These are phyloP conservation scores for Netelia fuscicornis DNA, from an alignment of 2,888 invertebrate genomes.

Conservation along the genomic window DNA sequence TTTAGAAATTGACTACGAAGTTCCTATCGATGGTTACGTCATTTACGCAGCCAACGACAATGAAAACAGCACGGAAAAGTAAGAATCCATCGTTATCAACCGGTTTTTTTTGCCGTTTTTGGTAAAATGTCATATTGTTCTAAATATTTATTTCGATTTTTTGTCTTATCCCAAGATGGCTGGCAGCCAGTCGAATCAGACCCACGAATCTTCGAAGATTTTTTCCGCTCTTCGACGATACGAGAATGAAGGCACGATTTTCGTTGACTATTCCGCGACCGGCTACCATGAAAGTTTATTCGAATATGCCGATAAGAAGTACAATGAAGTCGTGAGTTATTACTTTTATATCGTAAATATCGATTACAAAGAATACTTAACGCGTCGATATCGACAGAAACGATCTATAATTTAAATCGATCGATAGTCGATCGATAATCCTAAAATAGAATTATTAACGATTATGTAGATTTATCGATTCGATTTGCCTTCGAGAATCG, in stretches of 20 bases:
- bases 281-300: constrained; percentile 88
- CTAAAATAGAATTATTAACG: too few species aligned
- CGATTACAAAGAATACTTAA: background rate
- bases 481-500: too few species aligned
- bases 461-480: too few species aligned
- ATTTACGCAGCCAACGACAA: constrained; percentile 65
- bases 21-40: constrained; percentile 63
- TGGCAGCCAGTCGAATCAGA: constrained; percentile 74
- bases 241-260: constrained; percentile 91
- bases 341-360: background rate
- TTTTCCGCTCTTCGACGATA: constrained; percentile 88
- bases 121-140: background rate
- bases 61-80: constrained; percentile 63
- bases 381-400: too few species aligned
- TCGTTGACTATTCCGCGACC: constrained; percentile 90
- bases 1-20: constrained; percentile 78
- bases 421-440: too few species aligned
- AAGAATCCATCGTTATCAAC: constrained; percentile 29
- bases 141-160: constrained; percentile 6
- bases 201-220: constrained; percentile 73
- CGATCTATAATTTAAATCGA: too few species aligned
- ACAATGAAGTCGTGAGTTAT: constrained; percentile 75
- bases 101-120: constrained; percentile 6
- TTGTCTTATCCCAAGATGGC: constrained; percentile 69
- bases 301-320: constrained; percentile 89